Evolutionary conservation across 2,888 invertebrate species (phyloP), one percentile per base, ranked within the genome.

Genomic region (Oeneis ivallda): DNA sequence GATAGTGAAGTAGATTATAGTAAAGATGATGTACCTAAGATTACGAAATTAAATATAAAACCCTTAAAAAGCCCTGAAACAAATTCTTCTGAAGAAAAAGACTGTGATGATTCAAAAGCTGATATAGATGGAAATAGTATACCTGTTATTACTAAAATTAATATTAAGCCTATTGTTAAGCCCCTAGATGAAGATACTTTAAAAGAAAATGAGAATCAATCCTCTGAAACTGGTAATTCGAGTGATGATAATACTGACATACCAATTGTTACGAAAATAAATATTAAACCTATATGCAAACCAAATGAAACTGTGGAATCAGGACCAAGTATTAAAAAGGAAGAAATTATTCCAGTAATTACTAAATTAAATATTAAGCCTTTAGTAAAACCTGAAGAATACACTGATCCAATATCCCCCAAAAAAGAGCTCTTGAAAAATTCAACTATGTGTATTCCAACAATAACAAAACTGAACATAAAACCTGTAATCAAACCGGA

Each of bases 111-210:
- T 79, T 76, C 80, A 78, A 86, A 86, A 79, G 78, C 81, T 75
- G 85, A 82, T 74, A 80, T 77, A 81, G 84, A 83, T 78, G 81
- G 81, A 79, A 83, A 81, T 83, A 84, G 80, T 84, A 87, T 92
- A 87, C 89, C 92, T 80, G 80, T 89, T 83, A 82, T 92, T 77
- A 89, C 87, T 80, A 92, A 91, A 87, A 76, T 92, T 80, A 92
- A 89, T 79, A 93, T 93, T 81, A 93, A 93, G 84, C 93, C 93
- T 78, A 92, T 93, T 77, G 77, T 92, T 78, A 93, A 93, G 82
- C 93, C 92, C 57, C 73, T 78, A 72, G 82, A 86, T 69, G 83
- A 86, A 72, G 84, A 86, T 75, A 74, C 75, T 66, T 78, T 78
- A 73, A 88, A 88, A 77, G 86, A 89, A 79, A 84, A 85, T 68